A percentile compares a stretch with the other conserved stretches of the same genome.
phyloP scores from a whole-genome alignment of 30 jellyfish, hydroid and myxozoan genomes.

The Chironex yamaguchii region DNA sequence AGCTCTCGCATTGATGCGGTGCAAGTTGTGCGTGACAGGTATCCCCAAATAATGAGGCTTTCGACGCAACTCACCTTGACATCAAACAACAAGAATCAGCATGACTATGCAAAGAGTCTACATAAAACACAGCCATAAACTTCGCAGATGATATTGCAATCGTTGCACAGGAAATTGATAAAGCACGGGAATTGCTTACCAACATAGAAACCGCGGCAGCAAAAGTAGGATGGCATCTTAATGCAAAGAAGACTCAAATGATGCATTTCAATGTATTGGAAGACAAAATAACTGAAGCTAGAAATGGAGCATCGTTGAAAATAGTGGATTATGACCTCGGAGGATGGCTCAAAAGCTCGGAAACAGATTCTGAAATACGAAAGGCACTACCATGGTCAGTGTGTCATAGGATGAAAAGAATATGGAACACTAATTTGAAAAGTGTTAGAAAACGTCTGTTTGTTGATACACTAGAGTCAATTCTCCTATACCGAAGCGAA shows the following conservation, averaged over 20 bases:
- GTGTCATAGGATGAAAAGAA: no score
- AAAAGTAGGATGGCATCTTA: neutral
- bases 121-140: neutral
- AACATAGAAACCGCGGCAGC: neutral
- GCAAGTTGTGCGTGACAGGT: slow-evolving; percentile 53
- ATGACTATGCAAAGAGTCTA: slow-evolving; percentile 14
- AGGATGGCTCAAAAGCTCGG: neutral
- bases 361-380: neutral
- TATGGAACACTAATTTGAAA: neutral
- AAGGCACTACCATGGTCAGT: neutral
- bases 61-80: slow-evolving; percentile 17
- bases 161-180: neutral
- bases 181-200: neutral
- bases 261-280: neutral
- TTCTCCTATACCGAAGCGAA: neutral
- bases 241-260: neutral
- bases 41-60: slow-evolving; percentile 43
- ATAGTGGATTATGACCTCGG: neutral
- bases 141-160: neutral
- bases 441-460: neutral
- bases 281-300: neutral
- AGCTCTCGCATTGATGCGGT: slow-evolving; percentile 48
- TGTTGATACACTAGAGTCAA: neutral
- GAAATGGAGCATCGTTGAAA: neutral
- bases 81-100: neutral